Conservation (phyloP, 2,113 vertebrate genomes). For the Gracilinanus agilis region DNA sequence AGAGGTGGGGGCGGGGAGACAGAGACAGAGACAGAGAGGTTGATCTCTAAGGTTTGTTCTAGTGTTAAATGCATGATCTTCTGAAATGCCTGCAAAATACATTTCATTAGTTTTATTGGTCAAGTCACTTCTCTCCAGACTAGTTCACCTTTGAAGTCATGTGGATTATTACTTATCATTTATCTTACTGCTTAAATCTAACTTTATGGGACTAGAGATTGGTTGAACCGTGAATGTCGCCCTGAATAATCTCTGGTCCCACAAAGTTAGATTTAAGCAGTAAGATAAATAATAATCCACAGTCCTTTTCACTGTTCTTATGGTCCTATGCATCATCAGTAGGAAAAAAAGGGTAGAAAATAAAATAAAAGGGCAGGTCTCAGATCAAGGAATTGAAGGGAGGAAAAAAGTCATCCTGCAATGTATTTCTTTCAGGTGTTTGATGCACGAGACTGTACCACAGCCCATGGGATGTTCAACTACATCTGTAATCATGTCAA, state of each 20-base stretch:
- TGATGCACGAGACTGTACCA: conserved; percentile 97
- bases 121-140: not conserved
- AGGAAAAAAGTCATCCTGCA: not conserved
- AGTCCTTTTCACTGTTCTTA: not conserved
- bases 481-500: conserved; percentile 99
- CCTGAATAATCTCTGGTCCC: not conserved
- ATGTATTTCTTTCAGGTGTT: conserved; percentile 89
- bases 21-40: not conserved
- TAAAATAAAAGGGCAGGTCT: not conserved
- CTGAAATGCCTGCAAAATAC: not conserved
- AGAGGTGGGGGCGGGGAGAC: no score
- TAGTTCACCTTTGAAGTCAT: not conserved
- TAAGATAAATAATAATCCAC: not conserved
- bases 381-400: rapidly evolving
- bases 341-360: not conserved
- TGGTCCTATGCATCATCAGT: not conserved
- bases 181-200: not conserved
- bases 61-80: not conserved
- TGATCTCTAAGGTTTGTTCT: not conserved
- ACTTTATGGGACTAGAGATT: not conserved
- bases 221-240: no score
- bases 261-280: not conserved
- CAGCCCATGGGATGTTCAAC: conserved; percentile 98
- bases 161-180: not conserved
- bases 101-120: not conserved